These are phyloP conservation scores for Epinephelus moara DNA, from an alignment of 2,113 vertebrate genomes.

Conservation along the genomic window DNA sequence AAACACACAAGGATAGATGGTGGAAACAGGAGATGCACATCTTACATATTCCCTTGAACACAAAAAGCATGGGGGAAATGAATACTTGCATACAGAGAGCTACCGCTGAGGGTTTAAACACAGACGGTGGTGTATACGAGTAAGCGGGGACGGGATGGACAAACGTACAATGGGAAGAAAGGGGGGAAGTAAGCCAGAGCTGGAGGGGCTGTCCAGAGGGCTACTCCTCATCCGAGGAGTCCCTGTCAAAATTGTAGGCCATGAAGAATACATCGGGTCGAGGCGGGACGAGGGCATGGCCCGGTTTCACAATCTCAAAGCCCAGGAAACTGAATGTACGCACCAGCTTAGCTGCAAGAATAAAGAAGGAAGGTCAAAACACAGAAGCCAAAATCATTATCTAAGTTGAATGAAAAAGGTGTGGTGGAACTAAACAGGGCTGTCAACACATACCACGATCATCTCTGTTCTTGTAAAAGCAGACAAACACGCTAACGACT, in stretches of 20 bases:
- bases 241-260: slow-evolving; percentile 98
- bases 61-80: slow-evolving; percentile 43
- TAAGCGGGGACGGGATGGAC: slow-evolving; percentile 14
- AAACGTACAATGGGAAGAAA: slow-evolving; percentile 42
- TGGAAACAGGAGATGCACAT: slow-evolving; percentile 55
- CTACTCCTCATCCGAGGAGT: slow-evolving; percentile 95
- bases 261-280: slow-evolving; percentile 99
- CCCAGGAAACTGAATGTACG: slow-evolving; percentile 99
- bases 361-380: background rate
- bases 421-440: background rate
- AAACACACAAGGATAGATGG: slow-evolving; percentile 55
- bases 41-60: slow-evolving; percentile 71
- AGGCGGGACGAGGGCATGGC: slow-evolving; percentile 97
- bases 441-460: slow-evolving; percentile 82
- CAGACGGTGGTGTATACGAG: slow-evolving; percentile 12
- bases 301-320: slow-evolving; percentile 99
- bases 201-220: slow-evolving; percentile 39
- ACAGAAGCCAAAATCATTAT: background rate
- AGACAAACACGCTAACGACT: slow-evolving; percentile 86
- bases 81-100: slow-evolving; percentile 40
- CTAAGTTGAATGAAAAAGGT: background rate
- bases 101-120: slow-evolving; percentile 34
- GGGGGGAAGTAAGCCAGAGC: background rate
- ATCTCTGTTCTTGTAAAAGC: slow-evolving; percentile 89
- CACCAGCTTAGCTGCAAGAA: slow-evolving; percentile 83